Conservation (phyloP, 2,888 invertebrate genomes). For the Caradrina clavipalpis region DNA sequence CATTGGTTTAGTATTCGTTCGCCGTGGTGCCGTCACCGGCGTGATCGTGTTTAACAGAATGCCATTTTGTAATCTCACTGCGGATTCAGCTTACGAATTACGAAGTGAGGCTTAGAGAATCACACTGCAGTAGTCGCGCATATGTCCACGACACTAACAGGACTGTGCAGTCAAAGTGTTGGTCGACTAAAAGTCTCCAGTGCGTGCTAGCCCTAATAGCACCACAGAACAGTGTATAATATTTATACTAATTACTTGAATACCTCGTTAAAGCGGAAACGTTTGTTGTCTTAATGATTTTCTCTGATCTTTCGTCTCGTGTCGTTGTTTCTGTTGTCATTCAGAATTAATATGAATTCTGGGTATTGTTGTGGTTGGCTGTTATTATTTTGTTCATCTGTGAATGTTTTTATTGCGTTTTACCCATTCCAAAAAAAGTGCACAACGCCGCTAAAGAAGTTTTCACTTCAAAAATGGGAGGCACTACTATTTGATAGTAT, state of each 20-base stretch:
- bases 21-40: no score
- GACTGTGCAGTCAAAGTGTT: neutral
- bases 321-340: conserved; percentile 25
- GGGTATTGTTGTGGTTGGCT: conserved; percentile 14
- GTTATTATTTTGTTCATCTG: conserved; percentile 21
- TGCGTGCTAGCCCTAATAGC: neutral
- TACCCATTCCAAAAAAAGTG: no score
- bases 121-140: no score
- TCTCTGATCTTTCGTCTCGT: conserved; percentile 36
- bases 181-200: neutral
- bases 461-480: no score
- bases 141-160: no score
- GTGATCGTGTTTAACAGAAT: no score
- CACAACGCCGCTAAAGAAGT: no score
- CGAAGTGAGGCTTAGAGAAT: no score
- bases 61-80: no score
- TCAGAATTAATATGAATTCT: conserved; percentile 30
- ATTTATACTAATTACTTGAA: conserved; percentile 46
- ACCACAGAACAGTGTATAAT: conserved; percentile 38
- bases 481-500: no score
- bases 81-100: no score
- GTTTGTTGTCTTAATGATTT: conserved; percentile 25
- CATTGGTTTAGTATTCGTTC: no score
- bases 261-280: conserved; percentile 25
- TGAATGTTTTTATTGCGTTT: neutral